phyloP scores from a whole-genome alignment of 2,113 vertebrate genomes.

The Oncorhynchus kisutch region DNA sequence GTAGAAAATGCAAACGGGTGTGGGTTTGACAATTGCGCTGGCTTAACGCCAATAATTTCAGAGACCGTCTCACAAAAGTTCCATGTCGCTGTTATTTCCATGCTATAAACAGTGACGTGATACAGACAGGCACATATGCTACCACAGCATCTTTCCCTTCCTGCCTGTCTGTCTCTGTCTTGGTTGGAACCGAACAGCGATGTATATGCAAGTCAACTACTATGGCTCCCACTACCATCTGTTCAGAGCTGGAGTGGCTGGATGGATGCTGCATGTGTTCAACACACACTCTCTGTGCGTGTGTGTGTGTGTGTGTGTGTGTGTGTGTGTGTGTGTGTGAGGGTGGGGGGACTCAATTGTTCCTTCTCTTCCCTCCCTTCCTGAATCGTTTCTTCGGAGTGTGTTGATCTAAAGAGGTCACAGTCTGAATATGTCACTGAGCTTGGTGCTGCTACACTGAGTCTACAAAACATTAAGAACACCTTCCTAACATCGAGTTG shows the following conservation, averaged over 20 bases:
- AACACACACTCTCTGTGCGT: background rate
- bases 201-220: slow-evolving; percentile 68
- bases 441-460: background rate
- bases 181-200: slow-evolving; percentile 46
- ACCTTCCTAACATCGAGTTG: too few relatives aligned
- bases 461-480: too few relatives aligned
- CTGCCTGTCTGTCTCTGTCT: slow-evolving; percentile 41
- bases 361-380: slow-evolving; percentile 20
- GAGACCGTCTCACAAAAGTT: slow-evolving; percentile 19
- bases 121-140: slow-evolving; percentile 68
- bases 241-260: slow-evolving; percentile 49
- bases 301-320: slow-evolving; percentile 10
- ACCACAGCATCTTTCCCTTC: slow-evolving; percentile 34
- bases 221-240: slow-evolving; percentile 66
- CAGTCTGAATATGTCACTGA: background rate
- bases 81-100: slow-evolving; percentile 19
- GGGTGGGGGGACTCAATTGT: too few relatives aligned
- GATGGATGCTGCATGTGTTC: background rate
- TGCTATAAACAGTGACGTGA: slow-evolving; percentile 43
- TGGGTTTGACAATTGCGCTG: too few relatives aligned
- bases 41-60: background rate
- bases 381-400: background rate
- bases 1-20: too few relatives aligned
- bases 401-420: background rate
- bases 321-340: background rate